Evolutionary conservation across 2,888 invertebrate species (phyloP).

Genomic region (Mongoloraphidia duomilia): DNA sequence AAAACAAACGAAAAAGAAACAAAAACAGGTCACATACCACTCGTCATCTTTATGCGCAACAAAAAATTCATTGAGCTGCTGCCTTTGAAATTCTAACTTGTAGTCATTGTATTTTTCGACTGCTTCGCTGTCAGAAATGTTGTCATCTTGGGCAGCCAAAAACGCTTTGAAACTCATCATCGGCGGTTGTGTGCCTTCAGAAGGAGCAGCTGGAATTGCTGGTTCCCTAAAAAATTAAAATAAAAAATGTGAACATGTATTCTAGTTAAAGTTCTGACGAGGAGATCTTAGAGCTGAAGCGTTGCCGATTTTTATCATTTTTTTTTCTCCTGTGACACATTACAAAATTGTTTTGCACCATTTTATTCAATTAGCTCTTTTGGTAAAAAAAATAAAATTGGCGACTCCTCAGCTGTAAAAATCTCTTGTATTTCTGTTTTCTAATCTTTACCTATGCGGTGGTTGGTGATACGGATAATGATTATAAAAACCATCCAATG

Average conservation of each 20-base stretch:
- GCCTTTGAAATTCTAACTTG: constrained; percentile 89
- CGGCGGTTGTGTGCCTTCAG: constrained; percentile 62
- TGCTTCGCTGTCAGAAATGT: constrained; percentile 93
- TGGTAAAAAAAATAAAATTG: too few species aligned
- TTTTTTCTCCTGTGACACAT: too few species aligned
- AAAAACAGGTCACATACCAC: constrained; percentile 58
- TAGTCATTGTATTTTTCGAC: constrained; percentile 96
- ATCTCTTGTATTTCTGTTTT: constrained; percentile 21
- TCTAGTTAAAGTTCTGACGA: too few species aligned
- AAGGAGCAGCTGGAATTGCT: constrained; percentile 26
- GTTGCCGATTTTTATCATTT: too few species aligned
- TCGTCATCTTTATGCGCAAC: constrained; percentile 99
- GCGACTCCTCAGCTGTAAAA: constrained; percentile 18
- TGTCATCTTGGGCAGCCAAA: constrained; percentile 90
- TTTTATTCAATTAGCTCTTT: too few species aligned
- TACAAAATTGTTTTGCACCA: too few species aligned
- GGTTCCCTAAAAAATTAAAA: constrained; percentile 34
- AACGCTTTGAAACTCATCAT: constrained; percentile 98
- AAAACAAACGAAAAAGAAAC: constrained; percentile 8
- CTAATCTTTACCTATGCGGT: constrained; percentile 34
- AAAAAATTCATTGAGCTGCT: constrained; percentile 97
- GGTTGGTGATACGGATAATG: constrained; percentile 28
- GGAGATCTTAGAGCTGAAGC: too few species aligned
- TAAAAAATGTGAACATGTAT: neutral
- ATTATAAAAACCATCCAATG: constrained; percentile 27